Percentiles rank a stretch among this genome's conserved stretches.
Evolutionary conservation across 2,888 invertebrate genomes (phyloP).

Genomic region (Sphaeridia pumilis): DNA sequence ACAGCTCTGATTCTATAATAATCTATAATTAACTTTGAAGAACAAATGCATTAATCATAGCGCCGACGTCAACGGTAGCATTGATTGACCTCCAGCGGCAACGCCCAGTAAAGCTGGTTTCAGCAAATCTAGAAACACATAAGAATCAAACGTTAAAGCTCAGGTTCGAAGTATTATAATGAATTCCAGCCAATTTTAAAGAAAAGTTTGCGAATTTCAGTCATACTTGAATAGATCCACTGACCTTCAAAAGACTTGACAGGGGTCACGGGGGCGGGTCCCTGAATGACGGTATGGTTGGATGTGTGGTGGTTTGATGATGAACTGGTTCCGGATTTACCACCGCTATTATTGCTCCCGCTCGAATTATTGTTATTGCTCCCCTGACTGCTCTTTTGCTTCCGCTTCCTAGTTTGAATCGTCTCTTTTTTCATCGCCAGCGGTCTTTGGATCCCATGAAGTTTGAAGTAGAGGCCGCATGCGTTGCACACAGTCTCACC

Average conservation of each 20-base stretch:
- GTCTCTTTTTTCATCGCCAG: constrained; percentile 98
- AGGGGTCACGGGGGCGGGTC: neutral
- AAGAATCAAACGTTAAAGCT: neutral
- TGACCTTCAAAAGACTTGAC: neutral
- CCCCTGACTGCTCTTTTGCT: constrained; percentile 54
- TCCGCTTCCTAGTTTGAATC: constrained; percentile 92
- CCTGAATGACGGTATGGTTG: neutral
- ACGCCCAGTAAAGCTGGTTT: constrained; percentile 14
- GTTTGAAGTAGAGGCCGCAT: constrained; percentile 70
- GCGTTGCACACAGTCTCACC: constrained; percentile 56
- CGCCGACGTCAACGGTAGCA: neutral
- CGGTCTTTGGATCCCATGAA: constrained; percentile 63
- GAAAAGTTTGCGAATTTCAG: too few relatives aligned
- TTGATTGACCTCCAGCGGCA: neutral
- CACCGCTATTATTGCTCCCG: constrained; percentile 15
- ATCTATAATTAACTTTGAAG: neutral
- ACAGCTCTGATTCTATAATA: neutral
- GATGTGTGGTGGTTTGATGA: neutral
- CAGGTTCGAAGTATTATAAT: neutral
- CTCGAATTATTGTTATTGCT: neutral
- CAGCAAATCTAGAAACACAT: constrained; percentile 16
- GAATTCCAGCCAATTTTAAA: too few relatives aligned
- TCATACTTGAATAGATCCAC: neutral
- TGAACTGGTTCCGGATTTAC: constrained; percentile 12
- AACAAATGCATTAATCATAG: too few relatives aligned